Evolutionary conservation across 2,888 invertebrate genomes (phyloP).

Genomic region (Brachypalpus laphriformis): DNA sequence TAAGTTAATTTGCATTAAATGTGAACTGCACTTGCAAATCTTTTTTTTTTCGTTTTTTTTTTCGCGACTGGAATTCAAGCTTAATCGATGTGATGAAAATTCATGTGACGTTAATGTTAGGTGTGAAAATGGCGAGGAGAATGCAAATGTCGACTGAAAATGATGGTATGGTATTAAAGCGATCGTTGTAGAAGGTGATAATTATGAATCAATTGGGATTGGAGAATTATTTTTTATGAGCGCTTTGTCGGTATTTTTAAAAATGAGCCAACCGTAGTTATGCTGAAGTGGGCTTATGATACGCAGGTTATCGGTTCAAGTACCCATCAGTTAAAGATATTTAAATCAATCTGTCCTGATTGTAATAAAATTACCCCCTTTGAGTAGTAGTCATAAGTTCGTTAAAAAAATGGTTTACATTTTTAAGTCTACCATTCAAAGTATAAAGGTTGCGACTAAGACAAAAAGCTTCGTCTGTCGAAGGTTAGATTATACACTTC

Average conservation of each 20-base stretch:
- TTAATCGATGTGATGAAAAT: slow-evolving; percentile 35
- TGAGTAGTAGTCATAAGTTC: too few relatives aligned
- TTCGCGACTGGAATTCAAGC: slow-evolving; percentile 27
- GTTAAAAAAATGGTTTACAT: too few relatives aligned
- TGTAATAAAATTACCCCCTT: too few relatives aligned
- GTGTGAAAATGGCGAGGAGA: slow-evolving; percentile 47
- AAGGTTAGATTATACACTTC: too few relatives aligned
- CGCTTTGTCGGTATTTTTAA: neutral
- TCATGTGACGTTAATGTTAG: slow-evolving; percentile 25
- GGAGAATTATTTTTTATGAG: neutral
- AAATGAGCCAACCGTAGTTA: too few relatives aligned
- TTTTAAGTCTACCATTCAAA: too few relatives aligned
- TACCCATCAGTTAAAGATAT: too few relatives aligned
- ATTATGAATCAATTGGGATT: neutral
- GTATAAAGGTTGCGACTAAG: too few relatives aligned
- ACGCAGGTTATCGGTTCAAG: neutral
- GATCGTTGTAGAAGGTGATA: neutral
- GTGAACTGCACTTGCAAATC: slow-evolving; percentile 23
- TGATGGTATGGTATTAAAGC: neutral
- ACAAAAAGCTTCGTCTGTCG: too few relatives aligned
- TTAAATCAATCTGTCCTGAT: too few relatives aligned
- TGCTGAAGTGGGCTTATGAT: too few relatives aligned
- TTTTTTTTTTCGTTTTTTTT: neutral
- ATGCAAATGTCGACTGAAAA: slow-evolving; percentile 45
- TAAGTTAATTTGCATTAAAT: slow-evolving; percentile 39